phyloP scores from a whole-genome alignment of 2,888 invertebrate genomes.

The Calliopum simillimum region DNA sequence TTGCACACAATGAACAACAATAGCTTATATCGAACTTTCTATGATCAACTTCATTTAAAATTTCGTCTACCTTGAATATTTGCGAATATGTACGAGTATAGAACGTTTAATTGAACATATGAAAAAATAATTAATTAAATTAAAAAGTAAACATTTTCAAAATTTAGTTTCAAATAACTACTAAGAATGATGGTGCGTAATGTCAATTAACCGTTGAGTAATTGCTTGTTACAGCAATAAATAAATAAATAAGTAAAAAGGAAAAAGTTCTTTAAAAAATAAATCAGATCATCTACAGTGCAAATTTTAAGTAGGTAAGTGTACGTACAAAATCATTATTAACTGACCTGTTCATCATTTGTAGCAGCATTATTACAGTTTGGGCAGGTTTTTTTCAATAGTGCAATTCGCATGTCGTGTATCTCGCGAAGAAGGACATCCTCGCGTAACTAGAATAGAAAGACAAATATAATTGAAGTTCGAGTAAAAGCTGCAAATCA shows the following conservation, averaged over 20 bases:
- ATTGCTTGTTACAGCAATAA: no score
- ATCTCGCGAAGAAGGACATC: conserved; percentile 83
- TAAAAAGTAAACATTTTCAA: conserved; percentile 31
- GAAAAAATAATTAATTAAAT: conserved; percentile 42
- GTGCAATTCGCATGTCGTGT: conserved; percentile 80
- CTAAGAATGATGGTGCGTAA: background rate
- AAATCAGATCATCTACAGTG: background rate
- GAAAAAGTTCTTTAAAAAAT: no score
- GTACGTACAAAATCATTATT: background rate
- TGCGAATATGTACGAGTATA: conserved; percentile 8
- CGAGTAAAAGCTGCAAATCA: no score
- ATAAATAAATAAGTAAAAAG: no score
- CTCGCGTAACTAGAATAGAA: conserved; percentile 75
- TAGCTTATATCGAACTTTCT: conserved; percentile 51
- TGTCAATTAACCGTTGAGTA: no score
- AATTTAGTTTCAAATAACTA: background rate
- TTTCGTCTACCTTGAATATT: conserved; percentile 52
- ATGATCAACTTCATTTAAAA: conserved; percentile 49
- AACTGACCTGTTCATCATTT: conserved; percentile 67
- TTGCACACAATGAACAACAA: conserved; percentile 48
- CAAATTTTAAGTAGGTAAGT: background rate
- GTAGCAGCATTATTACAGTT: conserved; percentile 71
- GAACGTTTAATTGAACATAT: conserved; percentile 36
- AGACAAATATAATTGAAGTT: background rate
- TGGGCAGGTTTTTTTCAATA: conserved; percentile 73